Conservation (phyloP, 2,113 vertebrate genomes). For the Chitala chitala region DNA sequence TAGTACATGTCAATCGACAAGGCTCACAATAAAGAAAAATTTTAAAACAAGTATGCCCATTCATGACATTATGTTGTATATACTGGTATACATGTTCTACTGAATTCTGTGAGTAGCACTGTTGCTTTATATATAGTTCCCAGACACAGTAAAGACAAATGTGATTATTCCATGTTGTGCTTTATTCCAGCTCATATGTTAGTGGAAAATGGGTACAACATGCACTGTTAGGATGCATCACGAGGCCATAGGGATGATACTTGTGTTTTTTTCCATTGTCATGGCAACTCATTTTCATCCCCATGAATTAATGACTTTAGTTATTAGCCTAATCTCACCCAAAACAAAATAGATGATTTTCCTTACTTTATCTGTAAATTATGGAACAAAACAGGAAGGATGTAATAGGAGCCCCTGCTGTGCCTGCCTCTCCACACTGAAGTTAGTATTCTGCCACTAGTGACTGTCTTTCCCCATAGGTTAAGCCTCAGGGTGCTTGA, state of each 20-base stretch:
- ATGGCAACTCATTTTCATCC: background rate
- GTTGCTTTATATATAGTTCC: no score
- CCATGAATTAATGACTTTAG: background rate
- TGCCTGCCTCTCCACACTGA: no score
- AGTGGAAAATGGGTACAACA: background rate
- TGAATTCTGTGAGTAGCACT: background rate
- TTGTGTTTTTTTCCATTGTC: conserved; percentile 2
- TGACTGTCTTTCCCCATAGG: no score
- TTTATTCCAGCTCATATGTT: no score
- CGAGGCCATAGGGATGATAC: no score
- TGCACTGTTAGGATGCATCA: no score
- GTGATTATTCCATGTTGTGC: no score
- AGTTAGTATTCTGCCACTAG: no score
- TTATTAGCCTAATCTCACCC: background rate
- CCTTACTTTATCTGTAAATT: background rate
- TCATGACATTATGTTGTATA: background rate
- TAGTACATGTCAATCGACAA: background rate
- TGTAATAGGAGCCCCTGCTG: no score
- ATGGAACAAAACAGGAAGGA: no score
- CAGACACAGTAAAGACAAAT: no score
- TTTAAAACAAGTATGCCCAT: background rate
- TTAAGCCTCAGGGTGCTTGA: no score
- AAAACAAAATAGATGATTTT: background rate
- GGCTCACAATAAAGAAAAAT: background rate
- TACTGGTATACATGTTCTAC: background rate